These are phyloP conservation scores for Heliconius sara DNA, from an alignment of 2,888 invertebrate species.

Conservation along the genomic window DNA sequence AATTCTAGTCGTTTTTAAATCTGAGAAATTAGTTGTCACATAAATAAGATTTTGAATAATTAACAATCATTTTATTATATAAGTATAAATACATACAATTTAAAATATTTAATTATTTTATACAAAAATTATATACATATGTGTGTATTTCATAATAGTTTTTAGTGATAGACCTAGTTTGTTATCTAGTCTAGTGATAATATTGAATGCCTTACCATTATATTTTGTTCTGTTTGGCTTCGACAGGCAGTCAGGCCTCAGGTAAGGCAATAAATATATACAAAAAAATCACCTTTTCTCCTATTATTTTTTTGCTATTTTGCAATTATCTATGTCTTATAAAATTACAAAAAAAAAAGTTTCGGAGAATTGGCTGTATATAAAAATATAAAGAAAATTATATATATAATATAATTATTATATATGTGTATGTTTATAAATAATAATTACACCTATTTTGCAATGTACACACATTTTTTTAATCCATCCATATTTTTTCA, in stretches of 20 bases:
- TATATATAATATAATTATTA: background rate
- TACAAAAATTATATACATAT: constrained; percentile 31
- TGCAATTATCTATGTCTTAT: constrained; percentile 31
- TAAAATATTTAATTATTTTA: constrained; percentile 18
- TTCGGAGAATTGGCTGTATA: constrained; percentile 20
- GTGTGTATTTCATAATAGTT: constrained; percentile 31
- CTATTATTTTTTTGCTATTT: constrained; percentile 51
- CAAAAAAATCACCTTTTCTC: constrained; percentile 44
- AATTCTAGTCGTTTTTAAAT: too few relatives aligned
- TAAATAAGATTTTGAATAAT: background rate
- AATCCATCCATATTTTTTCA: constrained; percentile 36
- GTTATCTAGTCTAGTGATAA: constrained; percentile 10
- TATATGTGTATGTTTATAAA: background rate
- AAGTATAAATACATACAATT: background rate
- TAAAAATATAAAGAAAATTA: background rate
- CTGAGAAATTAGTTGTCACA: too few relatives aligned
- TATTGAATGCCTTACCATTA: constrained; percentile 57
- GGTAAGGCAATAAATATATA: constrained; percentile 67
- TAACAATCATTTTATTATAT: constrained; percentile 3
- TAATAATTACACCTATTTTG: constrained; percentile 40
- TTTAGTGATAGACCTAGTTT: constrained; percentile 40
- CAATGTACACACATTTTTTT: constrained; percentile 39
- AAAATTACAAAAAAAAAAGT: constrained; percentile 3
- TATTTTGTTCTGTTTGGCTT: constrained; percentile 76
- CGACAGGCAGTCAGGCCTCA: constrained; percentile 78